Base-by-base conservation (phyloP, 2,888 invertebrate species). In the Corythucha ciliata region DNA sequence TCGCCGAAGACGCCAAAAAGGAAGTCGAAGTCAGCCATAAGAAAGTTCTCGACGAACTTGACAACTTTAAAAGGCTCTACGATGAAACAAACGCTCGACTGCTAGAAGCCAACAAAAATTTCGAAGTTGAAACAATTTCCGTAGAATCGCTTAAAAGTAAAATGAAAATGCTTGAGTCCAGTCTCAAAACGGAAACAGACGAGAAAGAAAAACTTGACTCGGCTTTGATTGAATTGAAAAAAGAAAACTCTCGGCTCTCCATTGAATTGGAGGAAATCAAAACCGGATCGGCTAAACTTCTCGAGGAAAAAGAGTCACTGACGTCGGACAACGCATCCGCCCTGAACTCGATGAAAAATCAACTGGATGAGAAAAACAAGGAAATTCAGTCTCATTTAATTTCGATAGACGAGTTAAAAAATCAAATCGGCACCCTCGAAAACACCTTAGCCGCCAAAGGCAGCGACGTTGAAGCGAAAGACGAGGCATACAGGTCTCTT, bases 21-120 rank as follows among this genome's bases (percentile, higher is more conserved):
- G 48, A 50, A 24, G 20, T 45, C n/a, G 46, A 29, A n/a, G 48
- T 39, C 12, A 18, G 29, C 8, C 20, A 21, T 2, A 48, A 18
- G 21, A 20, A n/a, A 3, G 32, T 29, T 37, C 41, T 42, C 18
- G 18, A 33, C 24, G 34, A 18, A 22, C 65, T 62, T 70, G 52
- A 64, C 67, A 55, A 68, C 68, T 52, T 68, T 14, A n/a, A n/a
- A n/a, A n/a, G n/a, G n/a, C n/a, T n/a, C n/a, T n/a, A n/a, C n/a
- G n/a, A n/a, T n/a, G n/a, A n/a, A n/a, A n/a, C n/a, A n/a, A n/a
- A n/a, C n/a, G n/a, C n/a, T n/a, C n/a, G n/a, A n/a, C n/a, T n/a
- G n/a, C 39, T 39, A 48, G 48, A 39, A 16, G 32, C 39, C 21
- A 39, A 70, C 40, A 72, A 68, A 63, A 68, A 68, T 34, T 70